A percentile compares a stretch with the other conserved stretches of the same genome.
These are phyloP conservation scores for Mylabris sibirica DNA, from an alignment of 2,888 invertebrate genomes.

Conservation along the genomic window DNA sequence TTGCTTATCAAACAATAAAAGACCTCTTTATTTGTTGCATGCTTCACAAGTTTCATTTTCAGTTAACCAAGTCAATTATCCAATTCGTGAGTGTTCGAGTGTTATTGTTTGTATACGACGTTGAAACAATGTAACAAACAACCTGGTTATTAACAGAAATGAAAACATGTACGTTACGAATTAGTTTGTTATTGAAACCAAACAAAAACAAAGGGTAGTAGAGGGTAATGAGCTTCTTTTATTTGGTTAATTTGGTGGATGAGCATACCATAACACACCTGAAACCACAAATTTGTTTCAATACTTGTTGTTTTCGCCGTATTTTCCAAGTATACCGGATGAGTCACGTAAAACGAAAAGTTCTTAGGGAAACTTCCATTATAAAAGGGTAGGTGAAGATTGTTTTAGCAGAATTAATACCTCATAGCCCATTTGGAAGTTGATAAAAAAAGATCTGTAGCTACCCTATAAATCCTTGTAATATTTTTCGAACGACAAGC, in stretches of 20 bases:
- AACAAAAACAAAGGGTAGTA: neutral
- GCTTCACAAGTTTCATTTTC: neutral
- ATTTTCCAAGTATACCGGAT: too few relatives aligned
- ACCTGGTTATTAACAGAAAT: neutral
- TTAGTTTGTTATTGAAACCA: neutral
- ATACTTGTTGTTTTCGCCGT: too few relatives aligned
- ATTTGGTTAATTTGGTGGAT: constrained; percentile 1
- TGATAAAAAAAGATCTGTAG: too few relatives aligned
- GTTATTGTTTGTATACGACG: neutral
- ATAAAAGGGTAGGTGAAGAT: too few relatives aligned
- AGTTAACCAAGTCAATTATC: neutral
- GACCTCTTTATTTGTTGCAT: neutral
- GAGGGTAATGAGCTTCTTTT: neutral
- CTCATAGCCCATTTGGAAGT: too few relatives aligned
- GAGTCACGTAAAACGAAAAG: too few relatives aligned
- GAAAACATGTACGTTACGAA: neutral
- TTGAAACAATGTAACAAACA: neutral
- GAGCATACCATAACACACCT: neutral
- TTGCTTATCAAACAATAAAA: neutral
- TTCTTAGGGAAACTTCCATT: too few relatives aligned
- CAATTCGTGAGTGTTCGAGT: neutral
- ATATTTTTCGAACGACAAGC: too few relatives aligned
- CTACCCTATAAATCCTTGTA: too few relatives aligned
- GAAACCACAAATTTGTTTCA: too few relatives aligned
- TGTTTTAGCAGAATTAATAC: too few relatives aligned